These are phyloP conservation scores for Hyaena hyaena DNA, from an alignment of 2,113 vertebrate genomes.

Conservation along the genomic window DNA sequence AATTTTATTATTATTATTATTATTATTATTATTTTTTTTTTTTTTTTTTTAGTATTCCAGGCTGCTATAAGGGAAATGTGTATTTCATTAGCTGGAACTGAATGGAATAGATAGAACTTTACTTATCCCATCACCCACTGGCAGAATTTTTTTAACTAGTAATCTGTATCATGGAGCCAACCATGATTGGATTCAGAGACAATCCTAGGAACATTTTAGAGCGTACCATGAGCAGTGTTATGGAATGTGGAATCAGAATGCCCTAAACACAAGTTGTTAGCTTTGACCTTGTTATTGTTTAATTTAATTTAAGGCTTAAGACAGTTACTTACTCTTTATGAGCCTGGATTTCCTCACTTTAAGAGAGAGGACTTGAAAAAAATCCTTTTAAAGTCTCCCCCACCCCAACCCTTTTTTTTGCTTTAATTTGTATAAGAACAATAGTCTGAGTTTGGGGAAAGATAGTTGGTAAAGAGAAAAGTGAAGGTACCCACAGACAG, in stretches of 20 bases:
- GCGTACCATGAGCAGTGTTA: neutral
- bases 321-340: neutral
- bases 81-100: neutral
- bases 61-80: neutral
- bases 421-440: neutral
- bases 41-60: neutral
- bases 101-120: neutral
- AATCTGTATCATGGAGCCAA: neutral
- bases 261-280: neutral
- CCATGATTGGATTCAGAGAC: neutral
- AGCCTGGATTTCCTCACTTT: neutral
- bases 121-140: neutral
- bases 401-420: neutral
- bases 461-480: neutral
- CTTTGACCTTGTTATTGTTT: conserved; percentile 11
- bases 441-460: neutral
- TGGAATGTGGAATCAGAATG: neutral
- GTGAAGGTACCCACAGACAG: neutral
- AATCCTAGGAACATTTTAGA: neutral
- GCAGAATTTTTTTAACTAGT: neutral
- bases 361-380: neutral
- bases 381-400: neutral
- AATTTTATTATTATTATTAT: too few relatives aligned
- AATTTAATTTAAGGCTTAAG: neutral
- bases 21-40: neutral